Evolutionary conservation across 2,113 vertebrate species (phyloP), one percentile per base, ranked within the genome.

Genomic region (Triplophysa siluroides): DNA sequence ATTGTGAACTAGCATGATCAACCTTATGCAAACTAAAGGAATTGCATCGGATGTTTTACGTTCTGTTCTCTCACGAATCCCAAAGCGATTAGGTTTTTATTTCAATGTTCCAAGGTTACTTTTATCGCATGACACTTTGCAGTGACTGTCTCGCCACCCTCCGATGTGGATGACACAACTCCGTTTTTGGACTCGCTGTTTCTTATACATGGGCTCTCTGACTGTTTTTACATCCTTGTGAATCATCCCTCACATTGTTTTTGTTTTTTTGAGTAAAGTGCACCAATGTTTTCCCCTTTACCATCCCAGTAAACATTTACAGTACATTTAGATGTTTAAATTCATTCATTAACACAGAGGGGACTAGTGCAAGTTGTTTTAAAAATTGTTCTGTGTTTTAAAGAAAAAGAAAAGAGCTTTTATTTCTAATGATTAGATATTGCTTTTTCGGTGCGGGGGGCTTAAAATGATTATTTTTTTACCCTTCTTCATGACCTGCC

Each of bases 341-440:
- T 9, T 38, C 1, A 21, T 47, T 3, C 10, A 0, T 14, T 29
- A 26, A 21, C 14, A 24, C 21, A 11, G 52, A 78, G 69, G 45
- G 73, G 71, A 83, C 74, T 29, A 68, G 75, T 76, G 71, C 72
- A 65, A 64, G 56, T 61, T 67, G 60, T 80, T 81, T 58, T 38
- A 50, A 41, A 72, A 67, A 64, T 84, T 75, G 54, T 77, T 65
- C 43, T 12, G 43, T 45, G 43, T 60, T 68, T 86, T 83, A 52
- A 54, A 82, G 33, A 38, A 78, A 78, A 76, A 76, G 64, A 62
- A 85, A 69, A 29, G 79, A 79, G 79, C 74, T 67, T 87, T 86
- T 68, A 81, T 85, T 87, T 89, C 81, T 87, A 61, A 81, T 82
- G 14, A 45, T 73, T 63, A 41, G 78, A 45, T 81, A 64, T 84